phyloP scores from a whole-genome alignment of 2,888 invertebrate genomes.

The Spialia ferax region DNA sequence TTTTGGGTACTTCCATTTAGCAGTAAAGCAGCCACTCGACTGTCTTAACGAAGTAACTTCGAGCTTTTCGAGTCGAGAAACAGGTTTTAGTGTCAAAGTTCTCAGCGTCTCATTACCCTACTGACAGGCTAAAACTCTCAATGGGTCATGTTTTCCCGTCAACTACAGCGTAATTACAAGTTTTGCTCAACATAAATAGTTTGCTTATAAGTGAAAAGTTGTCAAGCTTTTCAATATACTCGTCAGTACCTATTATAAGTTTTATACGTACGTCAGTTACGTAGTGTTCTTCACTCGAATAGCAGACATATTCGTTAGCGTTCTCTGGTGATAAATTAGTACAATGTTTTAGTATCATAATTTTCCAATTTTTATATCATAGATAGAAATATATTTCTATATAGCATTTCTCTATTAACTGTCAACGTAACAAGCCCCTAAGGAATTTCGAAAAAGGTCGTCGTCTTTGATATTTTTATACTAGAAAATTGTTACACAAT shows the following conservation, averaged over 20 bases:
- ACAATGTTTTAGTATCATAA: background rate
- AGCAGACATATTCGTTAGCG: slow-evolving; percentile 60
- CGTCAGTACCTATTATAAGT: too few species aligned
- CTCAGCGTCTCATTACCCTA: slow-evolving; percentile 36
- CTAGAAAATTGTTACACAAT: background rate
- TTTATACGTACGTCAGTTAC: slow-evolving; percentile 60
- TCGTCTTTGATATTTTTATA: too few species aligned
- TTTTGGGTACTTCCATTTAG: slow-evolving; percentile 12
- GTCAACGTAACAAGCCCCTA: too few species aligned
- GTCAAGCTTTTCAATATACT: background rate
- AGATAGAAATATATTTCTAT: too few species aligned
- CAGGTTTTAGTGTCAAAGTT: slow-evolving; percentile 31
- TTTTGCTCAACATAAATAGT: slow-evolving; percentile 22
- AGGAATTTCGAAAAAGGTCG: too few species aligned
- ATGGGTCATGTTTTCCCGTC: slow-evolving; percentile 21
- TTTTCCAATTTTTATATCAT: too few species aligned
- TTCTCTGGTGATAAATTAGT: slow-evolving; percentile 50
- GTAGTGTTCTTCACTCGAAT: slow-evolving; percentile 56
- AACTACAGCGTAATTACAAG: slow-evolving; percentile 16
- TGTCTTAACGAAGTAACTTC: slow-evolving; percentile 36
- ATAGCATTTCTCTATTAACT: too few species aligned
- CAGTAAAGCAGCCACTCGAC: slow-evolving; percentile 26
- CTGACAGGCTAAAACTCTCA: slow-evolving; percentile 16
- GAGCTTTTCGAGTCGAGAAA: slow-evolving; percentile 12
- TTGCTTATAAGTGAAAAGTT: background rate